Base-by-base conservation (phyloP, 2,113 vertebrate species). In the Ahaetulla prasina region DNA sequence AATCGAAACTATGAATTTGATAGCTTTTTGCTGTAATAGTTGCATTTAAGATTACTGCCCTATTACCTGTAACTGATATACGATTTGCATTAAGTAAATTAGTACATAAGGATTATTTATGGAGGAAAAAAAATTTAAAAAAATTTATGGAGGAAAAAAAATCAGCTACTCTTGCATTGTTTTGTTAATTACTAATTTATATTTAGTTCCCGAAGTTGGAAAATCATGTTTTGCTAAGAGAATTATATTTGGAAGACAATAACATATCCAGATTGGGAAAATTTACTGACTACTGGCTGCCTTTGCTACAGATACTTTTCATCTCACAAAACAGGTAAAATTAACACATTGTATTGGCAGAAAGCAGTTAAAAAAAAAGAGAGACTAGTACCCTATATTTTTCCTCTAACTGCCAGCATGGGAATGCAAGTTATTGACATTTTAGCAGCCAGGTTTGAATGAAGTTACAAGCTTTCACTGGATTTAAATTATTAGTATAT, bases 141-240 rank as follows among this genome's bases (percentile, higher is more conserved):
- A n/a, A n/a, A 43, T 80, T 80, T 80, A 80, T 43, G 18, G 3
- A 80, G 8, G 57, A 27, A 43, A 80, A 80, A 7, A 39, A 80
- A 1, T 80, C 18, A 43, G 74, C 74, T 80, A 80, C 2, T 43
- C 8, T 80, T 43, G 35, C 35, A 80, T 22, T 80, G 35, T 53
- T 8, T 57, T 93, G 23, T 93, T 96, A 0, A 90, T 7, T 50
- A 11, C 45, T 93, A 68, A 63, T 96, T 96, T 97, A 84, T 95
- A 55, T 96, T 94, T 96, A 98, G 99, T 93, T 97, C 95, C 98
- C 99, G 84, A 91, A 93, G 50, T 95, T 99, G 94, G 96, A 96
- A 93, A 98, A 99, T 97, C 99, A 99, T 43, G 98, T 99, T 94
- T 98, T 99, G 18, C 97, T 99, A 96, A 97, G 98, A 97, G 98